Base-by-base conservation (phyloP, 2,888 invertebrate species). In the Dorcus parallelipipedus region DNA sequence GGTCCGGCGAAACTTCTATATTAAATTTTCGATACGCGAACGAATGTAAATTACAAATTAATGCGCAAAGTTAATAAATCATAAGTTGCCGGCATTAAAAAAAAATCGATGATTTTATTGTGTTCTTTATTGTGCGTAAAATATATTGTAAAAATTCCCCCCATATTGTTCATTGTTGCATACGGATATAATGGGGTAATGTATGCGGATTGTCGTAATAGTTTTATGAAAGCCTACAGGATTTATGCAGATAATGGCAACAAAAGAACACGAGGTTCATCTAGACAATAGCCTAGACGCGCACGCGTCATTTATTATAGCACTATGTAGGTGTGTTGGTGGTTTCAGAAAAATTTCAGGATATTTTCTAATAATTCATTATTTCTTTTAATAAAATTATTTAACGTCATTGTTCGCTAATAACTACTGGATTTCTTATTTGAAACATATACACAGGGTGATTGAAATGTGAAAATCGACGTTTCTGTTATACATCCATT, bases 201-300 rank as follows among this genome's bases (percentile, higher is more conserved):
- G 66, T 65, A 68, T 67, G 66, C 64, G 67, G 67, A 68, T 66
- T 68, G 69, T 68, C 68, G 68, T 70, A 69, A 71, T 69, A 71
- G 69, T 71, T 67, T 69, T 68, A 71, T 67, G 68, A 67, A 68
- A 67, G 63, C 67, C 66, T 64, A 66, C 67, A 63, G 69, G 68
- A 69, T 69, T 69, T 69, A 69, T 67, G 69, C 65, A 69, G 69
- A 71, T 69, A 69, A 69, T 71, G 68, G 67, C 65, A 66, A 69
- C 68, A 69, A 70, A 70, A 69, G 71, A 67, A 71, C 68, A 62
- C 64, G 55, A 63, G 64, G 62, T 64, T 61, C 59, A 63, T 64
- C 63, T 60, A 68, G 67, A 68, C 68, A 67, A 68, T 69, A 58
- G 65, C 58, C 63, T 33, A 60, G 63, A 66, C 52, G 62, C 62